phyloP scores from a whole-genome alignment of 2,113 vertebrate species.

The Xiphophorus couchianus region DNA sequence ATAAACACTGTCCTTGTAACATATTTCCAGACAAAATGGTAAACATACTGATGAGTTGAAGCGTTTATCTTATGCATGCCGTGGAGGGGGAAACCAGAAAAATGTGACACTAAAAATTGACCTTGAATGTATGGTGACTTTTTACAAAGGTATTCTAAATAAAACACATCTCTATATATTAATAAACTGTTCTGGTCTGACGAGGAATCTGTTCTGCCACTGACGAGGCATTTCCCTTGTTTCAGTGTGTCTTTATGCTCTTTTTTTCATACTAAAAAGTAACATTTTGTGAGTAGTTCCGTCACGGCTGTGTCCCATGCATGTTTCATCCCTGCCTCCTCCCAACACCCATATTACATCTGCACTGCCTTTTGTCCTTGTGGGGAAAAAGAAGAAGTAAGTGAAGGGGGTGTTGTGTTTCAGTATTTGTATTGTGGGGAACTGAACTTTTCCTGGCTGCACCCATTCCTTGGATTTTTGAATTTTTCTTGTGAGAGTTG shows the following conservation, averaged over 20 bases:
- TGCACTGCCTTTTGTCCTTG: conserved; percentile 20
- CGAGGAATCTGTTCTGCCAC: conserved; percentile 67
- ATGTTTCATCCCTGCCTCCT: conserved; percentile 26
- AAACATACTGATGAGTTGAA: conserved; percentile 69
- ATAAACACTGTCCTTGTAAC: conserved; percentile 65
- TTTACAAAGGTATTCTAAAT: conserved; percentile 83
- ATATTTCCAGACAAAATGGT: conserved; percentile 60
- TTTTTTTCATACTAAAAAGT: background rate
- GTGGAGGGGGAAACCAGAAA: conserved; percentile 76
- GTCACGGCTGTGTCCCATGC: conserved; percentile 29
- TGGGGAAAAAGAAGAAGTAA: conserved; percentile 7
- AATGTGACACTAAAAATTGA: conserved; percentile 80
- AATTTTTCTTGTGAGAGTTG: conserved; percentile 18
- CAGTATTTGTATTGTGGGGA: conserved; percentile 28
- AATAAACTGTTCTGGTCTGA: conserved; percentile 82
- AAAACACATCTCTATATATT: conserved; percentile 85
- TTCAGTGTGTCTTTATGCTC: background rate
- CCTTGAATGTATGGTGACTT: conserved; percentile 87
- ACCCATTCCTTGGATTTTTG: conserved; percentile 13
- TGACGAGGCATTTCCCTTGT: conserved; percentile 11
- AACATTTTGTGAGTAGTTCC: conserved; percentile 28
- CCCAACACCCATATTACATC: conserved; percentile 24
- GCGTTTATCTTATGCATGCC: conserved; percentile 83
- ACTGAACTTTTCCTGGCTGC: conserved; percentile 38
- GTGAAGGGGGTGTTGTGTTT: conserved; percentile 40